phyloP scores from a whole-genome alignment of 2,113 vertebrate genomes.

The Psettodes erumei region DNA sequence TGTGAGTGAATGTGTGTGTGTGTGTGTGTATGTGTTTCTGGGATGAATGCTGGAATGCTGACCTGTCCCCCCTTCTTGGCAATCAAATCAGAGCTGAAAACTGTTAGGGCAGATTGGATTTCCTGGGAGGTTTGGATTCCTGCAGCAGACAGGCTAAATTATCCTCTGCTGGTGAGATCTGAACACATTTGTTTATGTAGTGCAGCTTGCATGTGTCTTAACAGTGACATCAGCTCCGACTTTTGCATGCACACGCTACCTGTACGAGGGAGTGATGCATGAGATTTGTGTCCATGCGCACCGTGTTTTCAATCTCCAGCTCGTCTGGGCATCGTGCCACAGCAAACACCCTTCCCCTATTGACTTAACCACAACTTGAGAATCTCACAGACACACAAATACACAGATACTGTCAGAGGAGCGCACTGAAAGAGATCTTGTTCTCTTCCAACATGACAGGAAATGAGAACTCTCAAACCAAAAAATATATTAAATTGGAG shows the following conservation, averaged over 20 bases:
- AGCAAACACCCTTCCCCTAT: slow-evolving; percentile 76
- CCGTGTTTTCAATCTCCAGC: slow-evolving; percentile 32
- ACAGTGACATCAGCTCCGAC: slow-evolving; percentile 11
- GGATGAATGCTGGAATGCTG: slow-evolving; percentile 45
- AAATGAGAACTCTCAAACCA: slow-evolving; percentile 77
- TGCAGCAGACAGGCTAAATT: slow-evolving; percentile 14
- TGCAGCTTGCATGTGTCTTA: slow-evolving; percentile 20
- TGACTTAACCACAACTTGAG: slow-evolving; percentile 78
- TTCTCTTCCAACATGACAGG: slow-evolving; percentile 72
- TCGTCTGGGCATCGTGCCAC: slow-evolving; percentile 72
- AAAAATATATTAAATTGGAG: slow-evolving; percentile 72
- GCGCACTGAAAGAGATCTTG: slow-evolving; percentile 69
- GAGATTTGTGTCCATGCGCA: slow-evolving; percentile 28
- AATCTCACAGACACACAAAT: slow-evolving; percentile 62
- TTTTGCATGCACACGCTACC: slow-evolving; percentile 32
- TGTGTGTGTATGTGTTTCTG: slow-evolving; percentile 1
- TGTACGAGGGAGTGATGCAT: slow-evolving; percentile 38
- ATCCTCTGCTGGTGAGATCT: slow-evolving; percentile 14
- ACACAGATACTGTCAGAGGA: slow-evolving; percentile 59
- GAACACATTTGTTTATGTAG: slow-evolving; percentile 43
- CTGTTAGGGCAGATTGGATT: slow-evolving; percentile 25
- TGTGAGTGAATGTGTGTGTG: slow-evolving; percentile 9
- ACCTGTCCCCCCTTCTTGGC: slow-evolving; percentile 39
- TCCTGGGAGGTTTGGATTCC: slow-evolving; percentile 42
- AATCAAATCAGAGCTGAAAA: slow-evolving; percentile 39